Conservation (phyloP, 1,140 invertebrate species). For the Pseudomyrmex gracilis region DNA sequence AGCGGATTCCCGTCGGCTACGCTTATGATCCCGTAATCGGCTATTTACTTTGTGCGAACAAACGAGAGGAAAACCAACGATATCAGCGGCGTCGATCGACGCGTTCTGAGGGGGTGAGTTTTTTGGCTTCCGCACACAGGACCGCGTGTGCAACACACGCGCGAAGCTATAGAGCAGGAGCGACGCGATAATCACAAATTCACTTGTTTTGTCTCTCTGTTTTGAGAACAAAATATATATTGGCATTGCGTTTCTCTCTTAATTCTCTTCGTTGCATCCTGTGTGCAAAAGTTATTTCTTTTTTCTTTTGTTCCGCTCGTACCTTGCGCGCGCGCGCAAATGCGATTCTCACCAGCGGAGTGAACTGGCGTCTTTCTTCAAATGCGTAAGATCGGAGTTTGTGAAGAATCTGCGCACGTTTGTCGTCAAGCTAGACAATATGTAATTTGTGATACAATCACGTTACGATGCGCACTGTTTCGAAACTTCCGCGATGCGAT, state of each 20-base stretch:
- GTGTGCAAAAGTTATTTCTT: too few relatives aligned
- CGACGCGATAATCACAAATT: too few relatives aligned
- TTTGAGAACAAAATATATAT: too few relatives aligned
- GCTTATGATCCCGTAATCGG: constrained; percentile 18
- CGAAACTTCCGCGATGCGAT: not conserved
- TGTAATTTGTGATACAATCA: not conserved
- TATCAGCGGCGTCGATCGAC: constrained; percentile 27
- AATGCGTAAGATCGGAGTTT: not conserved
- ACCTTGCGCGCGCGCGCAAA: not conserved
- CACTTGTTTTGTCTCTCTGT: too few relatives aligned
- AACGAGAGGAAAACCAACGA: not conserved
- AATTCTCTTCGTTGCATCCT: too few relatives aligned
- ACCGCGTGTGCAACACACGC: too few relatives aligned
- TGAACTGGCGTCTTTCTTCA: not conserved
- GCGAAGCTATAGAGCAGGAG: too few relatives aligned
- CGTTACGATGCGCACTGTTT: not conserved
- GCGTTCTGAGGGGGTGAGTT: constrained; percentile 37
- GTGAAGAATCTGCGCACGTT: not conserved
- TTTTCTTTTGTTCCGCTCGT: not conserved
- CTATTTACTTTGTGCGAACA: not conserved
- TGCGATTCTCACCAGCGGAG: not conserved
- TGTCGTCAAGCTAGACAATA: not conserved
- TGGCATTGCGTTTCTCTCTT: too few relatives aligned
- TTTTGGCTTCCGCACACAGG: not conserved
- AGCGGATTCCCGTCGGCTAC: not conserved